Evolutionary conservation across 2,797 vertebrate species (phyloP), one percentile per base, ranked within the genome.

Genomic region (Catostomus latipinnis): DNA sequence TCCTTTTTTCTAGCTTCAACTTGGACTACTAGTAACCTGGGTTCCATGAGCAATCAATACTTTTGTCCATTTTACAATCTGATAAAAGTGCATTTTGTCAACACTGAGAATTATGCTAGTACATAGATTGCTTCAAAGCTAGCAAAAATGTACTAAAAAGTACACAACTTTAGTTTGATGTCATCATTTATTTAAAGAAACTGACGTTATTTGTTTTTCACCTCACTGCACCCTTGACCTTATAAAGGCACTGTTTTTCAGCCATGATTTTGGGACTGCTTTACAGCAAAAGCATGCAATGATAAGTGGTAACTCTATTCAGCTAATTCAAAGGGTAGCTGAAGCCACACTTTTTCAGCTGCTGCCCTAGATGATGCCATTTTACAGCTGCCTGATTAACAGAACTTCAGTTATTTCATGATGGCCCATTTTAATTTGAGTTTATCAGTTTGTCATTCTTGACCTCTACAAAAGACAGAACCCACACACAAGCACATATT

Each of bases 401-500:
- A 74, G 49, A 48, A 72, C 14, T 34, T 66, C 52, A 43, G 60
- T 65, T 22, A 10, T 52, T 10, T 50, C 70, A 82, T n/a, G 48
- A 57, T 1, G 57, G 18, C 56, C 50, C 54, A 56, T 68, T 60
- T 71, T 69, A 34, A 70, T 52, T 72, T 56, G 48, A 71, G 67
- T 81, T 84, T 71, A 75, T 61, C 57, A 78, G 46, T 57, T 62
- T 80, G 78, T 74, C 76, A 77, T 45, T 49, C 22, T 77, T 83
- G 81, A 85, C 83, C 79, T 78, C 81, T 74, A 72, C 58, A 53
- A 60, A 76, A 77, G 53, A 56, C 57, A 73, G 67, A 49, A 34
- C 50, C 70, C 22, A 61, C 69, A 5, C 63, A 57, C 34, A 34
- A 34, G 4, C 60, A 81, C 53, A 22, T 78, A 62, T 85, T 83